Evolutionary conservation across 2,797 vertebrate species (phyloP).

Genomic region (Clamator glandarius): DNA sequence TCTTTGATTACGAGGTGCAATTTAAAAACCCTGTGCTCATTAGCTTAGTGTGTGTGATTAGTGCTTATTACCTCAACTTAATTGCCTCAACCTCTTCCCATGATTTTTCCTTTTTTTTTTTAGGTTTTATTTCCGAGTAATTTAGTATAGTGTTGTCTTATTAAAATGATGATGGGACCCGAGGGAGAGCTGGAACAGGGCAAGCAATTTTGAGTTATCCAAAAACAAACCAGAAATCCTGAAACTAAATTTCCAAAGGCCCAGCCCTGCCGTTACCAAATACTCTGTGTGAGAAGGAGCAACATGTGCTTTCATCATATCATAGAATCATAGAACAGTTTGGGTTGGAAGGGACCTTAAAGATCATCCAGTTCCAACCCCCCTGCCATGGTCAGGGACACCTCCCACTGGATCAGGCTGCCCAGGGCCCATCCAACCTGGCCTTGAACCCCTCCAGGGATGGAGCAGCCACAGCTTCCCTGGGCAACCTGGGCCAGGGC

Average conservation of each 20-base stretch:
- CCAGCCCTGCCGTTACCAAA: not conserved
- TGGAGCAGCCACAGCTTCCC: too few relatives aligned
- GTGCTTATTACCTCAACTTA: not conserved
- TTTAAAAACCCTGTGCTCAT: not conserved
- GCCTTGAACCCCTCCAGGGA: too few relatives aligned
- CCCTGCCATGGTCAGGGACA: too few relatives aligned
- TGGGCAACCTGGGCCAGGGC: too few relatives aligned
- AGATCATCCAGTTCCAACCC: too few relatives aligned
- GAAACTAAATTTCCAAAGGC: not conserved
- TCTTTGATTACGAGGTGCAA: not conserved
- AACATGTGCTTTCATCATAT: not conserved
- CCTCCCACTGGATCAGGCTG: too few relatives aligned
- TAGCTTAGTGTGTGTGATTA: not conserved
- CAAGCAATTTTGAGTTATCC: fast-evolving
- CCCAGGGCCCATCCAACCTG: too few relatives aligned
- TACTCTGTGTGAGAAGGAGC: not conserved
- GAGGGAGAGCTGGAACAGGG: not conserved
- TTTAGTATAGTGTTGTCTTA: not conserved
- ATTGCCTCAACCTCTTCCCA: not conserved
- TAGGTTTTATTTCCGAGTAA: not conserved
- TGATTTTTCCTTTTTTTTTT: not conserved
- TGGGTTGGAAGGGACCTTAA: too few relatives aligned
- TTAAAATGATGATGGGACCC: not conserved
- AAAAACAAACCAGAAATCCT: not conserved
- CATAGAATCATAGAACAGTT: too few relatives aligned